Conservation (phyloP, 2,797 vertebrate genomes). For the Hozukius guyotensis region DNA sequence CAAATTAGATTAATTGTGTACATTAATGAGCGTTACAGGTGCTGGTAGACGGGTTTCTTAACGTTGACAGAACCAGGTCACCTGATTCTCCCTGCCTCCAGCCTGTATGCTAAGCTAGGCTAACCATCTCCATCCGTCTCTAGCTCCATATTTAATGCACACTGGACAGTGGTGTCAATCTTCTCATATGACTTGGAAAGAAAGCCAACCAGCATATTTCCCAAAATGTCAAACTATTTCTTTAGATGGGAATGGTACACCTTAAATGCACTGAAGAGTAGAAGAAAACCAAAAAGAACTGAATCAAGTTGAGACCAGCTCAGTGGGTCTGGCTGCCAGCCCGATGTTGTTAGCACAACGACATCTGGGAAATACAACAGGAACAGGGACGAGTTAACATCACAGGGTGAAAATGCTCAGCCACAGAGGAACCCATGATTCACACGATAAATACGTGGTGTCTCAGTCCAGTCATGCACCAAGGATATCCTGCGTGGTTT, state of each 20-base stretch:
- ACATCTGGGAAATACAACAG: conserved; percentile 40
- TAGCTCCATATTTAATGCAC: background rate
- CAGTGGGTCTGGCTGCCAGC: background rate
- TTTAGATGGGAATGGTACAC: background rate
- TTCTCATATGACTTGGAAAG: background rate
- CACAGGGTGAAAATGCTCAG: conserved; percentile 62
- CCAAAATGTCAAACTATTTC: background rate
- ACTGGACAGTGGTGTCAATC: background rate
- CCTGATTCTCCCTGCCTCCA: background rate
- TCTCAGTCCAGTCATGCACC: conserved; percentile 61
- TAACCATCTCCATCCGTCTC: background rate
- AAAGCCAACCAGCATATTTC: background rate
- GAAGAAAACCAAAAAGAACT: conserved; percentile 1
- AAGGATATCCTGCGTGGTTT: conserved; percentile 58
- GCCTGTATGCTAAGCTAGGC: background rate
- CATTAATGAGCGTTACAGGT: background rate
- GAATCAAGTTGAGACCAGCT: background rate
- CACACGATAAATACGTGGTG: conserved; percentile 62
- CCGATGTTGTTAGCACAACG: background rate
- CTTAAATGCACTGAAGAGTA: background rate
- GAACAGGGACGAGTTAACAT: conserved; percentile 43
- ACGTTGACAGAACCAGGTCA: background rate
- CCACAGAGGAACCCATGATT: conserved; percentile 67
- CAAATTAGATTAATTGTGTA: background rate
- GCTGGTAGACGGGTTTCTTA: background rate